Conservation (phyloP, 2,797 vertebrate species). For the Clamator glandarius region DNA sequence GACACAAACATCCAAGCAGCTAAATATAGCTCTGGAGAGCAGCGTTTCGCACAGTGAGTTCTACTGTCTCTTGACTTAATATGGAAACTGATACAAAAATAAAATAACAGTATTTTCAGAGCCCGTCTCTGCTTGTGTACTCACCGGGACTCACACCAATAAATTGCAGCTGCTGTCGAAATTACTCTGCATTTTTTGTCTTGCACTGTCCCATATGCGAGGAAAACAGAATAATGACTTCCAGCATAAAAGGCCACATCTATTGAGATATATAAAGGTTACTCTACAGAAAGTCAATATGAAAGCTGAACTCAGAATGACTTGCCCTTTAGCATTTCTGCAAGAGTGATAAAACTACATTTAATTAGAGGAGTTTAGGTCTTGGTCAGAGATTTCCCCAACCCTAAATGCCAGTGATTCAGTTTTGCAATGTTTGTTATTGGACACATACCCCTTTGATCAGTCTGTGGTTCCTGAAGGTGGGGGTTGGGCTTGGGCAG, state of each 20-base stretch:
- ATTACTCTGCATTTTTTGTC: not conserved
- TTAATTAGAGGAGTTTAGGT: slow-evolving; percentile 23
- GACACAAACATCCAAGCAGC: slow-evolving; percentile 14
- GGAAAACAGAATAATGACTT: not conserved
- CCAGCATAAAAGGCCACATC: not conserved
- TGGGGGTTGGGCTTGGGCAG: not conserved
- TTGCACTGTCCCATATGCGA: not conserved
- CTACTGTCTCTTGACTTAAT: slow-evolving; percentile 27
- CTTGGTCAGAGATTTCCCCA: slow-evolving; percentile 1
- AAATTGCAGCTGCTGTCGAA: not conserved
- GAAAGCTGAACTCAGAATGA: slow-evolving; percentile 5
- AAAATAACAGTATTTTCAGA: slow-evolving; percentile 40
- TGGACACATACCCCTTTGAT: not conserved
- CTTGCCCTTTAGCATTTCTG: slow-evolving; percentile 4
- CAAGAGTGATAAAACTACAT: not conserved
- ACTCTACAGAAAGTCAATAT: slow-evolving; percentile 23
- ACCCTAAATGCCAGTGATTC: not conserved
- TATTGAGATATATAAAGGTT: slow-evolving; percentile 8
- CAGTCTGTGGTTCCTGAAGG: not conserved
- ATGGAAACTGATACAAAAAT: slow-evolving; percentile 31
- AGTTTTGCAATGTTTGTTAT: not conserved
- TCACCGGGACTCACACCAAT: not conserved
- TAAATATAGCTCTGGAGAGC: slow-evolving; percentile 37
- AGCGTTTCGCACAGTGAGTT: slow-evolving; percentile 2
- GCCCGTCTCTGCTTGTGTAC: not conserved